Percentiles rank a stretch among this genome's conserved stretches.
Evolutionary conservation across 2,888 invertebrate genomes (phyloP).

Genomic region (Cosmopolites sordidus): DNA sequence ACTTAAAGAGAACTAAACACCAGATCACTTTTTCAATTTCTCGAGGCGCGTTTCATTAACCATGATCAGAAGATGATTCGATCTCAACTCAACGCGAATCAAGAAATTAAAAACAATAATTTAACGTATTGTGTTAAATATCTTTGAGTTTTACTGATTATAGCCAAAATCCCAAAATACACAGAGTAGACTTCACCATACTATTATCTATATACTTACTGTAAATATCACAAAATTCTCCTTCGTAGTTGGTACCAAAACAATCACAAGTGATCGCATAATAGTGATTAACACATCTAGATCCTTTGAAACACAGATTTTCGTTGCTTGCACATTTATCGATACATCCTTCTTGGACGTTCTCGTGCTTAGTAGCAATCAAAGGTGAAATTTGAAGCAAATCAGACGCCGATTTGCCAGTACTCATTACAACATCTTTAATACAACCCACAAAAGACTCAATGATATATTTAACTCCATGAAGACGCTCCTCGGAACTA

Average conservation of each 20-base stretch:
- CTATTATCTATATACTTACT: no score
- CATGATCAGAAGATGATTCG: no score
- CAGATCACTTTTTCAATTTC: no score
- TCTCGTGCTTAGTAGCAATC: slow-evolving; percentile 83
- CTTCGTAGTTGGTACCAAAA: slow-evolving; percentile 88
- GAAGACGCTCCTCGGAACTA: slow-evolving; percentile 81
- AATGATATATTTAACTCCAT: slow-evolving; percentile 88
- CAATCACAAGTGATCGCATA: slow-evolving; percentile 87
- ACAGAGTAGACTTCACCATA: no score
- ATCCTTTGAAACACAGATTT: slow-evolving; percentile 83
- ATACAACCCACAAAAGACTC: slow-evolving; percentile 92
- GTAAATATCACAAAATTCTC: slow-evolving; percentile 85
- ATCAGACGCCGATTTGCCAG: slow-evolving; percentile 81
- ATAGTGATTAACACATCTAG: slow-evolving; percentile 88
- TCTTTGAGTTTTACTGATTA: no score
- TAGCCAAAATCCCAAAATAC: no score
- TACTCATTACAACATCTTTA: slow-evolving; percentile 78
- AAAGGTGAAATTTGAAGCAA: slow-evolving; percentile 75
- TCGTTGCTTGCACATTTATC: slow-evolving; percentile 77
- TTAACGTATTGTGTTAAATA: no score
- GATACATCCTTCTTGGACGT: slow-evolving; percentile 84
- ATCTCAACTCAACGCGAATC: no score
- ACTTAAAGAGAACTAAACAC: no score
- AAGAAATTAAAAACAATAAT: no score
- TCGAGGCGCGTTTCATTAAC: no score